phyloP scores from a whole-genome alignment of 2,113 vertebrate genomes.

The Glaucidium brasilianum region DNA sequence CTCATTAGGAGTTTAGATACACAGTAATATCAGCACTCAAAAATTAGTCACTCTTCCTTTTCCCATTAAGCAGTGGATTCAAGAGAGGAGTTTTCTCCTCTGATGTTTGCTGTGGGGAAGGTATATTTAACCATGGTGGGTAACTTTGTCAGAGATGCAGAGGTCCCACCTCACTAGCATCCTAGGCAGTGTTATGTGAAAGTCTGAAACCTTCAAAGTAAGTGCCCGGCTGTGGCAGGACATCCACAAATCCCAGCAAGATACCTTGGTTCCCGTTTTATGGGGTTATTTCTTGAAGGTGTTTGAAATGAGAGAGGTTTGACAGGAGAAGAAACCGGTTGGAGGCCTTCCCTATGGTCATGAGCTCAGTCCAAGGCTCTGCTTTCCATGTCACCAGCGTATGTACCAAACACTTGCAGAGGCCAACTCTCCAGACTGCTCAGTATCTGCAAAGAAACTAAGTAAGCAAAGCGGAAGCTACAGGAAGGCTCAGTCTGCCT shows the following conservation, averaged over 20 bases:
- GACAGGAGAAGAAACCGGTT: not conserved
- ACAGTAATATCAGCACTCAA: not conserved
- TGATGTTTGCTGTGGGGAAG: not conserved
- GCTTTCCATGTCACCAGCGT: not conserved
- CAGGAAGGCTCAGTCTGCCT: not conserved
- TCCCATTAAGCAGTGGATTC: not conserved
- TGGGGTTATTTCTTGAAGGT: not conserved
- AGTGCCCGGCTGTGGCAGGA: not conserved
- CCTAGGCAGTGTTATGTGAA: not conserved
- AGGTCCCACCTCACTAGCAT: not conserved
- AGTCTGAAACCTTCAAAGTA: not conserved
- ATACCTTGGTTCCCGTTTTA: not conserved
- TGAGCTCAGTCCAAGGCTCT: not conserved
- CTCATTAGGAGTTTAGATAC: not conserved
- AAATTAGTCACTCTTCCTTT: slow-evolving; percentile 43
- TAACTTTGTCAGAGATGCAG: not conserved
- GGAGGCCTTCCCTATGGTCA: not conserved
- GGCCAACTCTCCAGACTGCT: not conserved
- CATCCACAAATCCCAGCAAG: not conserved
- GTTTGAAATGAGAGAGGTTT: not conserved
- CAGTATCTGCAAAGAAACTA: not conserved
- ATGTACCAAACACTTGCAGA: not conserved
- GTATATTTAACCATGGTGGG: not conserved
- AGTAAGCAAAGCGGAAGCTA: not conserved
- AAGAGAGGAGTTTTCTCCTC: not conserved